Evolutionary conservation across 2,888 invertebrate species (phyloP).

Genomic region (Drosophila meridiana): DNA sequence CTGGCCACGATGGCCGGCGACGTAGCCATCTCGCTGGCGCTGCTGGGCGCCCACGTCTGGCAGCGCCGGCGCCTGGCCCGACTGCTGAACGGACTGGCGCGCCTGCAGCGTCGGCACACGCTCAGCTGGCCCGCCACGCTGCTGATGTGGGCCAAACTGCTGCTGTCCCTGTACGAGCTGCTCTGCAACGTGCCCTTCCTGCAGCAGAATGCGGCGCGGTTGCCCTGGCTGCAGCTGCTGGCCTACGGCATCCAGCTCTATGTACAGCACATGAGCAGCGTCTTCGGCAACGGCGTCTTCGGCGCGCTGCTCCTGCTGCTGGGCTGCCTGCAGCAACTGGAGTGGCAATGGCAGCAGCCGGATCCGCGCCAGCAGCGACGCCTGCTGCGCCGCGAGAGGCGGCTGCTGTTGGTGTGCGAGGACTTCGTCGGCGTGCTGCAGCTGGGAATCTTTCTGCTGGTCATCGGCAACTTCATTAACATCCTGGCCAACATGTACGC

Average conservation of each 20-base stretch:
- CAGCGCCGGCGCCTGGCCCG: slow-evolving; percentile 46
- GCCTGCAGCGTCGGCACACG: slow-evolving; percentile 21
- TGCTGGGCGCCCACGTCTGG: slow-evolving; percentile 55
- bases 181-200: slow-evolving; percentile 78
- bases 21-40: slow-evolving; percentile 55
- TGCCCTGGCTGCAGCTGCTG: slow-evolving; percentile 60
- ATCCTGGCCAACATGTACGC: slow-evolving; percentile 82
- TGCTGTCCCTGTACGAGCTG: slow-evolving; percentile 70
- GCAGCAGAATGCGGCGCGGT: slow-evolving; percentile 44
- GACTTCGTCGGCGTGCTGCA: slow-evolving; percentile 61
- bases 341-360: slow-evolving; percentile 36
- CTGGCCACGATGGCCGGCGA: slow-evolving; percentile 63
- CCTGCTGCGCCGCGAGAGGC: slow-evolving; percentile 52
- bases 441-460: slow-evolving; percentile 73
- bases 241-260: slow-evolving; percentile 74
- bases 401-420: slow-evolving; percentile 45
- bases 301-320: slow-evolving; percentile 65
- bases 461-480: slow-evolving; percentile 74
- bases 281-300: slow-evolving; percentile 75
- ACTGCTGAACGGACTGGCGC: slow-evolving; percentile 43
- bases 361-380: not conserved
- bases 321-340: slow-evolving; percentile 62
- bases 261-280: slow-evolving; percentile 70
- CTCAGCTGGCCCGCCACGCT: slow-evolving; percentile 50
- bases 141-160: slow-evolving; percentile 69